Evolutionary conservation across 2,113 vertebrate species (phyloP), one percentile per base, ranked within the genome.

Genomic region (Eptesicus fuscus): DNA sequence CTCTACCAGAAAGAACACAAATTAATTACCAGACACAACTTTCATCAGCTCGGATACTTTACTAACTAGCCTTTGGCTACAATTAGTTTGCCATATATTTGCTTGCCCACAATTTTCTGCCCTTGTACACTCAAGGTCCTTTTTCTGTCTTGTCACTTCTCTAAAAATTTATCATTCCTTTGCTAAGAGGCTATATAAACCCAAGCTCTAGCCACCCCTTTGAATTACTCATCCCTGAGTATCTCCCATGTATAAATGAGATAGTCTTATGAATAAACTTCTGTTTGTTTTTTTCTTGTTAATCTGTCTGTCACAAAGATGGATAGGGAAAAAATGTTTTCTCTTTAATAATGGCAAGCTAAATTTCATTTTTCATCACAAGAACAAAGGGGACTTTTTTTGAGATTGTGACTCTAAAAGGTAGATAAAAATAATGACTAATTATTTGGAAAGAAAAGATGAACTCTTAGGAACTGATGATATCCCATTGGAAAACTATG

Each of bases 311-410:
- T 82, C 70, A 73, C 3, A 65, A 23, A 63, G 7, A 53, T 65
- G 28, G 18, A 28, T 37, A 42, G 53, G 51, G 63, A 18, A 65
- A 56, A 93, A 42, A n/a, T 28, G 25, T 77, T 63, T 63, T 10
- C 11, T 56, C 14, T 73, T 76, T 76, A 49, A 53, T 4, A 82
- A 42, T 82, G 20, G 40, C 28, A 71, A 86, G 32, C 22, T 53
- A 42, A 65, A 92, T 82, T 78, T 93, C 61, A 42, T 65, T 71
- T 96, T 90, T 85, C 10, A 30, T 85, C 22, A 74, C 8, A 88
- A 32, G 25, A 78, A 90, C 67, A 42, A 51, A 82, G 69, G 90
- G 7, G 67, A 78, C 23, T 59, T 42, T 53, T 44, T 76, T 63
- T 85, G 7, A 61, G 30, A 73, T 37, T 65, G 17, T 1, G 7